These are phyloP conservation scores for Conops quadrifasciatus DNA, from an alignment of 2,888 invertebrate genomes.

Conservation along the genomic window DNA sequence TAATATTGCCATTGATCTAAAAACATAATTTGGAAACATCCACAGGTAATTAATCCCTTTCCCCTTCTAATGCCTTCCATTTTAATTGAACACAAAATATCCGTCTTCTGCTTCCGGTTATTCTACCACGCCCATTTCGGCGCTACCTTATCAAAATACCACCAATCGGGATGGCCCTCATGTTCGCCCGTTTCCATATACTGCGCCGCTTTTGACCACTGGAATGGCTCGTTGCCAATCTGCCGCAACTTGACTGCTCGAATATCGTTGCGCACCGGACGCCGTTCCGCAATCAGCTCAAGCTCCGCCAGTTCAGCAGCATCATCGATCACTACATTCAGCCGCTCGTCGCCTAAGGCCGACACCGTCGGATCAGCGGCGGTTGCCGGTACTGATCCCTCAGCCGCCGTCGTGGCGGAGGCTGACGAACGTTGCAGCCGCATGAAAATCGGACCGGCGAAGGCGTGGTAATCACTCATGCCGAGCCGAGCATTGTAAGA, in stretches of 20 bases:
- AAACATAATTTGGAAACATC: background rate
- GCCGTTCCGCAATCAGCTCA: conserved; percentile 59
- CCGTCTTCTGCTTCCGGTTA: background rate
- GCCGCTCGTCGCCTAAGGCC: conserved; percentile 55
- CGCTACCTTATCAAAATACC: conserved; percentile 62
- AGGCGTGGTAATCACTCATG: conserved; percentile 61
- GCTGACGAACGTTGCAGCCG: conserved; percentile 52
- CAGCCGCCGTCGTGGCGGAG: conserved; percentile 27
- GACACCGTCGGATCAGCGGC: conserved; percentile 40
- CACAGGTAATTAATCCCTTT: too few species aligned
- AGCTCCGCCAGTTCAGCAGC: conserved; percentile 58
- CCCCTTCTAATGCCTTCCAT: too few species aligned
- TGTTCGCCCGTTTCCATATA: conserved; percentile 53
- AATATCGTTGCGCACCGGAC: conserved; percentile 62
- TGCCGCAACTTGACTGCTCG: conserved; percentile 56
- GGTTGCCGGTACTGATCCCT: background rate
- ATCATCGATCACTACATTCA: conserved; percentile 57
- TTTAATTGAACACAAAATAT: too few species aligned
- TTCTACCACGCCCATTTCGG: conserved; percentile 63
- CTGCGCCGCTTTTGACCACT: conserved; percentile 58
- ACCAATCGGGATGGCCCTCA: conserved; percentile 63
- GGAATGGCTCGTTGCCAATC: conserved; percentile 58
- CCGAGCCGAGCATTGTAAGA: conserved; percentile 60
- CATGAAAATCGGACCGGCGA: conserved; percentile 64
- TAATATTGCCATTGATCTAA: too few species aligned